Evolutionary conservation across 1,140 invertebrate species (phyloP).

Genomic region (Papilio xuthus): DNA sequence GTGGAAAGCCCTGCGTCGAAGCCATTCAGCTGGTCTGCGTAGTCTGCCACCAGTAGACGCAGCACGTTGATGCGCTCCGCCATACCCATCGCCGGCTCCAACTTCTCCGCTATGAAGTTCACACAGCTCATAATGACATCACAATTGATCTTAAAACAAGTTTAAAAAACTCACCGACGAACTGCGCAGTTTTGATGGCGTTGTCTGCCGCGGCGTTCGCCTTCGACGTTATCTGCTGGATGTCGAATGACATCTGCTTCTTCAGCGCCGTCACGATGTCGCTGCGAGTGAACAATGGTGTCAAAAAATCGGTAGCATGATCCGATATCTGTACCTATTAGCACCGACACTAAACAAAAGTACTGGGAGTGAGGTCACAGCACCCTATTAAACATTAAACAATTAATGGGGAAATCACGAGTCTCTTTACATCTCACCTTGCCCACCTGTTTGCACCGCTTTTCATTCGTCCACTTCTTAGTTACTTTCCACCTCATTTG

Average conservation of each 20-base stretch:
- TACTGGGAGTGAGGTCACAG: no score
- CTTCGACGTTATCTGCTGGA: conserved; percentile 46
- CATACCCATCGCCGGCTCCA: conserved; percentile 53
- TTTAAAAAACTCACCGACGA: conserved; percentile 46
- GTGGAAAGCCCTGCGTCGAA: conserved; percentile 65
- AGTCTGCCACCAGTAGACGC: conserved; percentile 56
- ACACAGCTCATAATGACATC: background rate
- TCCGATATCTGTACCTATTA: background rate
- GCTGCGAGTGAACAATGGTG: background rate
- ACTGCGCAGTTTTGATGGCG: conserved; percentile 48
- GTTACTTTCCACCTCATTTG: no score
- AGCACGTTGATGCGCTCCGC: conserved; percentile 53
- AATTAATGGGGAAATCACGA: no score
- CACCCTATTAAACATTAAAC: no score
- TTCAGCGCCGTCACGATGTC: conserved; percentile 35
- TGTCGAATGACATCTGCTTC: conserved; percentile 48
- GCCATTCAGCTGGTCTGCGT: conserved; percentile 62
- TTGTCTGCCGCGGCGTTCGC: conserved; percentile 51
- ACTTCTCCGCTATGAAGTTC: conserved; percentile 51
- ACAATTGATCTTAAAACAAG: background rate
- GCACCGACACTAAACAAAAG: no score
- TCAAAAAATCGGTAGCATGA: background rate
- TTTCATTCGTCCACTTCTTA: no score
- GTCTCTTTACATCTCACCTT: no score
- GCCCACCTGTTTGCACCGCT: no score